Conservation (phyloP, 2,888 invertebrate genomes). For the Acheta domesticus region DNA sequence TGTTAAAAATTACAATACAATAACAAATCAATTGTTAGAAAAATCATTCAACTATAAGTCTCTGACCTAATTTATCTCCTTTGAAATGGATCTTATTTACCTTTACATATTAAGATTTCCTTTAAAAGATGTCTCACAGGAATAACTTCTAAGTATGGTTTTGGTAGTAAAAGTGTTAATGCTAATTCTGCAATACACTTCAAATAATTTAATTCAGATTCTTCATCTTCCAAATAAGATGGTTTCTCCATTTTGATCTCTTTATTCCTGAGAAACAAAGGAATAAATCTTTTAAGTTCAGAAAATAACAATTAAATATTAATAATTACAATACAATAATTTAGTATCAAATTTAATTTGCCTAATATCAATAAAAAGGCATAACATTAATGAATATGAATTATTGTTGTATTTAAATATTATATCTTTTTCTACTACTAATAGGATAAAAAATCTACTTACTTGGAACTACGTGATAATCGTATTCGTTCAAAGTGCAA, state of each 20-base stretch:
- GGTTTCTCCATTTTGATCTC: slow-evolving; percentile 57
- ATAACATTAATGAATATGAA: neutral
- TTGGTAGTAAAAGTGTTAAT: slow-evolving; percentile 75
- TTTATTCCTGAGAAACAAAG: slow-evolving; percentile 54
- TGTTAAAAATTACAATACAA: no score
- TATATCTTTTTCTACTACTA: neutral
- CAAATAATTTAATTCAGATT: slow-evolving; percentile 75
- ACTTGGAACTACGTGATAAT: slow-evolving; percentile 71
- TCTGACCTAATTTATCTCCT: no score
- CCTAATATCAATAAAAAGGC: no score
- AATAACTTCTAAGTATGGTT: slow-evolving; percentile 68
- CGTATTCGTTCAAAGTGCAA: slow-evolving; percentile 82
- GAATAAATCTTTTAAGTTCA: slow-evolving; percentile 33
- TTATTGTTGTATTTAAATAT: neutral
- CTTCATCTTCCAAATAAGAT: slow-evolving; percentile 68
- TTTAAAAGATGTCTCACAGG: slow-evolving; percentile 75
- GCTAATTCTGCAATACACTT: slow-evolving; percentile 78
- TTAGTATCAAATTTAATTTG: no score
- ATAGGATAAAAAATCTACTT: slow-evolving; percentile 47
- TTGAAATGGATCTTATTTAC: slow-evolving; percentile 50
- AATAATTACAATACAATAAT: no score
- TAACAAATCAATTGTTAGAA: no score
- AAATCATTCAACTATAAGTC: no score
- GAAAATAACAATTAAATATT: neutral
- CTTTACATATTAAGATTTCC: slow-evolving; percentile 79